Evolutionary conservation across 2,797 vertebrate species (phyloP).

Genomic region (Hybognathus amarus): DNA sequence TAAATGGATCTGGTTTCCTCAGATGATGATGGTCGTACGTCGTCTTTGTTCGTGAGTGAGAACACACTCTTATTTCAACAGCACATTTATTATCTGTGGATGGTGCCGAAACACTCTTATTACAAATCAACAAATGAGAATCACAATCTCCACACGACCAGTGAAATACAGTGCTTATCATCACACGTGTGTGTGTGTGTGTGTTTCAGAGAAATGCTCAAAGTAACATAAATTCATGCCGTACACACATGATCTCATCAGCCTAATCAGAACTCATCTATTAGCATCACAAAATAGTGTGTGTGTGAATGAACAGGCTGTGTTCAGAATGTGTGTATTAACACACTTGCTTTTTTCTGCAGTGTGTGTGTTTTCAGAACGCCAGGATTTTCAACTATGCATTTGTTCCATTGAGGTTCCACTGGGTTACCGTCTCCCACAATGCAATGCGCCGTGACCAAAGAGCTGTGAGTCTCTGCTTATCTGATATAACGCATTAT

Average conservation of each 20-base stretch:
- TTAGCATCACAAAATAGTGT: not conserved
- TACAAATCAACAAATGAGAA: constrained; percentile 20
- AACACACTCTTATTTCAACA: constrained; percentile 1
- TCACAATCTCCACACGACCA: not conserved
- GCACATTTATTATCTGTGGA: constrained; percentile 22
- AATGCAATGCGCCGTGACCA: not conserved
- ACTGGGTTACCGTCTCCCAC: not conserved
- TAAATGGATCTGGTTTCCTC: constrained; percentile 71
- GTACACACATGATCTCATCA: not conserved
- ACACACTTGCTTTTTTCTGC: not conserved
- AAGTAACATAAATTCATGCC: constrained; percentile 2
- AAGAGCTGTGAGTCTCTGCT: no score
- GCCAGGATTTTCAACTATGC: not conserved
- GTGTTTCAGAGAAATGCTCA: not conserved
- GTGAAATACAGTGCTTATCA: not conserved
- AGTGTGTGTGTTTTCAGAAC: not conserved
- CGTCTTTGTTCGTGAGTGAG: no score
- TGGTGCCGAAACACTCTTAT: not conserved
- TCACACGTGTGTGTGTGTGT: not conserved
- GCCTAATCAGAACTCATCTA: not conserved
- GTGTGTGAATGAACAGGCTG: no score
- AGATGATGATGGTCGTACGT: not conserved
- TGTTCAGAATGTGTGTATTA: not conserved
- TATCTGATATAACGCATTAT: no score
- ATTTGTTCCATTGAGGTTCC: not conserved